Evolutionary conservation across 2,797 vertebrate species (phyloP).

Genomic region (Dipus sagitta): DNA sequence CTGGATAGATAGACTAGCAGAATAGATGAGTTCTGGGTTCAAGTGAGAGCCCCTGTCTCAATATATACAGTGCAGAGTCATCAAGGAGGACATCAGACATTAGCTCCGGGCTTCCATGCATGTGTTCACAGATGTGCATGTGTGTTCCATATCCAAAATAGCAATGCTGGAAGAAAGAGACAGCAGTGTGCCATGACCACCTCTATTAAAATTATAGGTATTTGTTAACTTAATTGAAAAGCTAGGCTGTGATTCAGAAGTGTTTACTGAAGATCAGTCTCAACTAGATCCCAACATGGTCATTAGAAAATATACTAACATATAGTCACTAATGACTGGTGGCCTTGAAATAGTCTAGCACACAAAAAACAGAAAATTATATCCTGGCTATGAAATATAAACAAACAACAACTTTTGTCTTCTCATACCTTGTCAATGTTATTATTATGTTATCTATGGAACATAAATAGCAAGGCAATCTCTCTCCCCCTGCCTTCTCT

Average conservation of each 20-base stretch:
- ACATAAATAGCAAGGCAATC: conserved; percentile 33
- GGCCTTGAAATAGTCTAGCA: conserved; percentile 2
- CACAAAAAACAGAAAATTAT: conserved; percentile 25
- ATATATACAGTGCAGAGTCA: no score
- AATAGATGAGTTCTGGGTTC: no score
- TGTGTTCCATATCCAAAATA: background rate
- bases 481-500: background rate
- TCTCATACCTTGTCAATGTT: background rate
- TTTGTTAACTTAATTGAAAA: conserved; percentile 63
- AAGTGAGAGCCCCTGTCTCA: no score
- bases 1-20: no score
- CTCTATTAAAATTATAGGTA: conserved; percentile 14
- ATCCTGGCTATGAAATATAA: conserved; percentile 33
- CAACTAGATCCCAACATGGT: background rate
- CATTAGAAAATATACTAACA: conserved; percentile 37
- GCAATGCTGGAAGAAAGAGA: background rate
- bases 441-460: conserved; percentile 49
- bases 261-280: conserved; percentile 10
- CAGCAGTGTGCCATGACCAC: background rate
- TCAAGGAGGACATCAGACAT: no score
- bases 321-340: conserved; percentile 7
- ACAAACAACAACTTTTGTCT: conserved; percentile 14
- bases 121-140: no score
- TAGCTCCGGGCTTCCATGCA: no score
- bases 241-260: conserved; percentile 37